These are phyloP conservation scores for Ormyrus nitidulus DNA, from an alignment of 2,888 invertebrate species.

Conservation along the genomic window DNA sequence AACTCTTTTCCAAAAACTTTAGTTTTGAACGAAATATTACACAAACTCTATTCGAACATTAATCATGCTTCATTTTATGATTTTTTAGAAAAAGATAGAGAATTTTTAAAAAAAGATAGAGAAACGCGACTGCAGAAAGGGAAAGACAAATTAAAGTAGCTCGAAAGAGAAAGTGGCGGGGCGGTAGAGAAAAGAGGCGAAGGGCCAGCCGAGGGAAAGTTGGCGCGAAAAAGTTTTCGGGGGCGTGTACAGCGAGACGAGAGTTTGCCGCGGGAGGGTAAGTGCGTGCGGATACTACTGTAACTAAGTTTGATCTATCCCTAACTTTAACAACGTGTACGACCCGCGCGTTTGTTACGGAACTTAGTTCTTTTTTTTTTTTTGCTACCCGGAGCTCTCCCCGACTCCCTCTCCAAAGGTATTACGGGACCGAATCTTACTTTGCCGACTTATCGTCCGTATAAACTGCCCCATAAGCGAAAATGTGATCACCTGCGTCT, in stretches of 20 bases:
- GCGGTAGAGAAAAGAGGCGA: background rate
- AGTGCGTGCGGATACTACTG: background rate
- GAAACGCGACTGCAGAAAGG: too few relatives aligned
- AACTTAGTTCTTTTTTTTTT: constrained; percentile 18
- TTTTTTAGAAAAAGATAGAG: too few relatives aligned
- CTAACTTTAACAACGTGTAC: constrained; percentile 20
- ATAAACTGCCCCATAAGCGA: constrained; percentile 10
- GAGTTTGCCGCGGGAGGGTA: background rate
- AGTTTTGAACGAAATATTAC: too few relatives aligned
- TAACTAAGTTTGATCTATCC: constrained; percentile 42
- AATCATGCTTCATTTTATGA: too few relatives aligned
- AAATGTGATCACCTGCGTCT: background rate
- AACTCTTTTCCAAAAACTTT: too few relatives aligned
- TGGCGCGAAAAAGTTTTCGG: constrained; percentile 14
- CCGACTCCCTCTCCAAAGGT: background rate
- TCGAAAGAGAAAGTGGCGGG: background rate
- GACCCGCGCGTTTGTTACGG: constrained; percentile 16
- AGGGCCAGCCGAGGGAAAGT: too few relatives aligned
- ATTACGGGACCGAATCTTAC: constrained; percentile 30
- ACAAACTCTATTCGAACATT: too few relatives aligned
- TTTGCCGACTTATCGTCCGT: constrained; percentile 19
- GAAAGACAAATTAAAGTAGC: background rate
- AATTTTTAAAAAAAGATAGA: too few relatives aligned
- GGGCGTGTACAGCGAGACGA: too few relatives aligned
- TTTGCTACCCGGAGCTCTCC: background rate